A percentile compares a stretch with the other conserved stretches of the same genome.
phyloP scores from a whole-genome alignment of 2,888 invertebrate genomes.

The Ligdia adustata region DNA sequence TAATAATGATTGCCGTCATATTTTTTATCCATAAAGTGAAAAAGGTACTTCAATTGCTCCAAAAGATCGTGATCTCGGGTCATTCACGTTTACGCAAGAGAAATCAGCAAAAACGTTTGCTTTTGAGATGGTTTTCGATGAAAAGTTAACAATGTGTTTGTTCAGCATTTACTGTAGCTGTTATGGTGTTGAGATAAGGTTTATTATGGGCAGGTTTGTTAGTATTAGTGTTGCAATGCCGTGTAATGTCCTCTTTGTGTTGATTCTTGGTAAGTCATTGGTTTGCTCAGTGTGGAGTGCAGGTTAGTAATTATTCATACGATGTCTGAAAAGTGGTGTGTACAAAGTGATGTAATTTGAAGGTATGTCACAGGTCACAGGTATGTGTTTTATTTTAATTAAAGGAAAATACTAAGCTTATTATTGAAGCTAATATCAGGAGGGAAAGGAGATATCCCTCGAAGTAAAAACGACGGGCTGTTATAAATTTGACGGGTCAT shows the following conservation, averaged over 20 bases:
- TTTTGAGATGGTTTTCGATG: conserved; percentile 27
- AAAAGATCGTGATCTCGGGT: conserved; percentile 34
- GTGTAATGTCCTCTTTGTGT: conserved; percentile 46
- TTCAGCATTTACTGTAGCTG: conserved; percentile 8
- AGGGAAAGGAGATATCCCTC: too few relatives aligned
- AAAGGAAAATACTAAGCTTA: too few relatives aligned
- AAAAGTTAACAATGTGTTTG: conserved; percentile 23
- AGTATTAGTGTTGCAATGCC: conserved; percentile 41
- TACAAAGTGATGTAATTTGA: not conserved
- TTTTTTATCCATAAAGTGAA: conserved; percentile 8
- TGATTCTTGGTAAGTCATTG: conserved; percentile 45
- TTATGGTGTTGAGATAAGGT: conserved; percentile 20
- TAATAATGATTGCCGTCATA: not conserved
- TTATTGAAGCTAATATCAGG: too few relatives aligned
- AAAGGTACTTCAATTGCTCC: conserved; percentile 32
- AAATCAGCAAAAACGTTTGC: conserved; percentile 33
- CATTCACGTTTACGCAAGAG: conserved; percentile 38
- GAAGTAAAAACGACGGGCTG: too few relatives aligned
- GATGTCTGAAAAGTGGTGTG: conserved; percentile 2
- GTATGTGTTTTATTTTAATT: too few relatives aligned
- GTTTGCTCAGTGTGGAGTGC: conserved; percentile 35
- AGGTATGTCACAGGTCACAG: too few relatives aligned
- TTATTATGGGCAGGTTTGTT: not conserved
- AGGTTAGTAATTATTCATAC: conserved; percentile 21
- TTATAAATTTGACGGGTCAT: too few relatives aligned